Evolutionary conservation across 64 coral and sea anemone species (phyloP).

Genomic region (Exaiptasia diaphana): DNA sequence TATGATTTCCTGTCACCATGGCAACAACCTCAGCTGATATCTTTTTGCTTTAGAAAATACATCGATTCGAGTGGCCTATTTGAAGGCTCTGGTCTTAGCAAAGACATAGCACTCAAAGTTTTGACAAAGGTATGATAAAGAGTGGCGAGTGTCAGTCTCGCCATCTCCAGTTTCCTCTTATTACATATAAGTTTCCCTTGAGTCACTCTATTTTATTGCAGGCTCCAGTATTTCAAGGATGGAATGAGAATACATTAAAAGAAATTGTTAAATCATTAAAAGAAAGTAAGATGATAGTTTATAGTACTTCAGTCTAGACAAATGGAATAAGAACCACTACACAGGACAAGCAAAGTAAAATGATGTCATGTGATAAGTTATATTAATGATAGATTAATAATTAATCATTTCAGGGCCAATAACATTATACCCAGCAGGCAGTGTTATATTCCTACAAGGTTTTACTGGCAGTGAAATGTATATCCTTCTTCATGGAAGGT

Average conservation of each 20-base stretch:
- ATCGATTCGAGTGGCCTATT: constrained; percentile 75
- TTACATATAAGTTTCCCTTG: too few species aligned
- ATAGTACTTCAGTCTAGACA: not conserved
- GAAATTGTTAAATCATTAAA: constrained; percentile 52
- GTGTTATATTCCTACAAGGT: constrained; percentile 48
- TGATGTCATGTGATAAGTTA: too few species aligned
- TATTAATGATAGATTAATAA: too few species aligned
- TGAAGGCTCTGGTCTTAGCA: constrained; percentile 17
- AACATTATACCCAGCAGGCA: constrained; percentile 51
- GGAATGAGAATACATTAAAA: constrained; percentile 47
- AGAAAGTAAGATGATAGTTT: constrained; percentile 16
- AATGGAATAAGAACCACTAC: too few species aligned
- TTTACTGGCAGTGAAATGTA: constrained; percentile 66
- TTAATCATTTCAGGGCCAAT: constrained; percentile 9
- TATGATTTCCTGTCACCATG: not conserved
- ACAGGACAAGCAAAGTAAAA: too few species aligned
- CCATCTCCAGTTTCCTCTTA: too few species aligned
- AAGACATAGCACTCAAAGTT: constrained; percentile 37
- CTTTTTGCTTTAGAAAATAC: constrained; percentile 59
- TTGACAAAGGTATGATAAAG: too few species aligned
- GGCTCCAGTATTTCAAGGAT: constrained; percentile 66
- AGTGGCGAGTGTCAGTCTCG: too few species aligned
- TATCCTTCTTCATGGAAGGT: constrained; percentile 70
- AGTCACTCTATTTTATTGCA: constrained; percentile 17
- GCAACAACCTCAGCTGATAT: not conserved